These are phyloP conservation scores for Hypselothyrea guttata DNA, from an alignment of 2,888 invertebrate genomes.

Conservation along the genomic window DNA sequence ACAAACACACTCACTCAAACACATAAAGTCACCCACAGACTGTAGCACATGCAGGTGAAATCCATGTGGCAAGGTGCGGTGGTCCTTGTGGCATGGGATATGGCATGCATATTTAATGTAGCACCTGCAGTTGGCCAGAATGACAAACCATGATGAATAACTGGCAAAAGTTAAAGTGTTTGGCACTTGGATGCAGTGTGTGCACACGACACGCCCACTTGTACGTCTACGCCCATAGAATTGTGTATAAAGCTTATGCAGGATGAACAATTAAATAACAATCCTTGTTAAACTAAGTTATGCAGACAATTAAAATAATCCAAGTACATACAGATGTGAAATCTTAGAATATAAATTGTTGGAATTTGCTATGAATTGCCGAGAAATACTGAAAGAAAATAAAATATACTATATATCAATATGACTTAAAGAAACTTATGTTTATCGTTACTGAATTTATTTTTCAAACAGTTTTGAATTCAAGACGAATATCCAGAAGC, in stretches of 20 bases:
- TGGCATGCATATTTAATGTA: constrained; percentile 49
- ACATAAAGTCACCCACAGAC: neutral
- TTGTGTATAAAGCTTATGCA: neutral
- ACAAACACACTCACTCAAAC: constrained; percentile 4
- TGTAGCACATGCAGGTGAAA: constrained; percentile 33
- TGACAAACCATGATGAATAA: constrained; percentile 28
- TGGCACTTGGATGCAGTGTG: constrained; percentile 32
- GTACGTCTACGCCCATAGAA: neutral
- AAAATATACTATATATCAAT: no score
- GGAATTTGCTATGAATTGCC: no score
- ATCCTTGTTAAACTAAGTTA: neutral
- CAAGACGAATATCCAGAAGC: neutral
- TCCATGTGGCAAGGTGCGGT: constrained; percentile 24
- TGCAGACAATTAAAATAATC: no score
- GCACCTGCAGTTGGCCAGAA: constrained; percentile 15
- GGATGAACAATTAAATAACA: constrained; percentile 14
- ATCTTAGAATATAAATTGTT: no score
- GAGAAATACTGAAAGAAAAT: no score
- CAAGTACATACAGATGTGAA: no score
- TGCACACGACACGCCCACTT: constrained; percentile 1
- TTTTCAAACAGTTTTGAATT: no score
- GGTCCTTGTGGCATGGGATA: neutral
- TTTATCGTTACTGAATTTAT: no score
- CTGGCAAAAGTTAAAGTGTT: constrained; percentile 29
- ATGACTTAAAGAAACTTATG: no score